Base-by-base conservation (phyloP, 2,113 vertebrate species). In the Urocynchramus pylzowi region DNA sequence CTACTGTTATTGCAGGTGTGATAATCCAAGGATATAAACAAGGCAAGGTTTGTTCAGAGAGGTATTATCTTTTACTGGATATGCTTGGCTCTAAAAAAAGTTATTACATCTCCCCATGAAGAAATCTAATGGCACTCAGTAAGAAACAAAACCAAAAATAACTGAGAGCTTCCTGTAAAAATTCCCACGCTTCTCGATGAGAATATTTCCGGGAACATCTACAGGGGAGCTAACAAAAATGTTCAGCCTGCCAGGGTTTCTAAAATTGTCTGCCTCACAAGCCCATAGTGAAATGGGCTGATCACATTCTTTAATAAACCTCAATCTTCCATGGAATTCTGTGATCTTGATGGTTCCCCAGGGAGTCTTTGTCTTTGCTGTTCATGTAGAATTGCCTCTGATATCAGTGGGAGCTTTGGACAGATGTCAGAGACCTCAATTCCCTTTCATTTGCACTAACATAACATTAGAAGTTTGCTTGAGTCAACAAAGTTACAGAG, bases 301-400 rank as follows among this genome's bases (percentile, higher is more conserved):
- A 94, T 97, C 93, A 93, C 93, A 89, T 94, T 94, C 84, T 97
- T 96, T 97, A 97, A 96, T 97, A 97, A 96, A 94, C 94, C 93
- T 97, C 96, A 97, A 39, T 97, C 94, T 97, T 95, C 95, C 95
- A 95, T 95, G 94, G 94, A 96, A 97, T 96, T 97, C 94, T 96
- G 74, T 96, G 95, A 97, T 95, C 94, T 92, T 93, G 91, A 97
- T 96, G 94, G 93, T 95, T 61, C 96, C 93, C 95, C 6, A 0
- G 91, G 93, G 95, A 96, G 94, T 95, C 92, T 97, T 97, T 96
- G 96, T 97, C 95, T 96, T 97, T 96, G 88, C 92, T 92, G 90
- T 65, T 96, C 94, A 61, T 94, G 93, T 90, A 85, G 93, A 94
- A 94, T 95, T 95, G 89, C 95, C 52, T 95, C 84, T 95, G 91